Conservation (phyloP, 2,888 invertebrate genomes). For the Diaperis boleti region DNA sequence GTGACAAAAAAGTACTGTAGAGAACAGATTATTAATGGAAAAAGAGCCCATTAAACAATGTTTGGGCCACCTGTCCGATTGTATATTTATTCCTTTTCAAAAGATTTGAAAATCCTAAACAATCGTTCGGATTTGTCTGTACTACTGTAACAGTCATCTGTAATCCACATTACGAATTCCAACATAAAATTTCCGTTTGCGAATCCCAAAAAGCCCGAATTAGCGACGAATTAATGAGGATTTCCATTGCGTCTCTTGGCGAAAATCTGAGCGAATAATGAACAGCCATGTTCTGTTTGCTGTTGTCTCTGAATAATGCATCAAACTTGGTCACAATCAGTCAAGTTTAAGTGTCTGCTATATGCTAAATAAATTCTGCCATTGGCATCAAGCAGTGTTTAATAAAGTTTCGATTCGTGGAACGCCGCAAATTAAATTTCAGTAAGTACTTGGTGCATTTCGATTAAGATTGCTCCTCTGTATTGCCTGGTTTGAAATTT, state of each 20-base stretch:
- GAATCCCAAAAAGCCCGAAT: slow-evolving; percentile 1
- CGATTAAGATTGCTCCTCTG: not conserved
- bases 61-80: too few relatives aligned
- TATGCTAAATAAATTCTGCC: slow-evolving; percentile 22
- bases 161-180: not conserved
- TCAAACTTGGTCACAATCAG: slow-evolving; percentile 24
- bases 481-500: slow-evolving; percentile 13
- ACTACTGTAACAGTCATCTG: too few relatives aligned
- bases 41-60: too few relatives aligned
- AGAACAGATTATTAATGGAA: too few relatives aligned
- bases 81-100: too few relatives aligned
- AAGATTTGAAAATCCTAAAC: too few relatives aligned
- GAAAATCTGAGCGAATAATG: slow-evolving; percentile 9
- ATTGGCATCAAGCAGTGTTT: slow-evolving; percentile 25
- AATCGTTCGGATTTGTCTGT: too few relatives aligned
- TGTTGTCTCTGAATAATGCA: slow-evolving; percentile 22
- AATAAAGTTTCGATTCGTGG: slow-evolving; percentile 22
- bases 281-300: slow-evolving; percentile 20
- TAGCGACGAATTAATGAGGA: slow-evolving; percentile 23
- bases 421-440: slow-evolving; percentile 21
- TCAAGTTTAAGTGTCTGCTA: slow-evolving; percentile 18
- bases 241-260: slow-evolving; percentile 13
- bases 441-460: slow-evolving; percentile 17
- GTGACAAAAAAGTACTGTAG: too few relatives aligned
- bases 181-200: not conserved